Percentiles rank a stretch among this genome's conserved stretches.
Conservation (phyloP, 2,113 vertebrate species). For the Callocephalon fimbriatum region DNA sequence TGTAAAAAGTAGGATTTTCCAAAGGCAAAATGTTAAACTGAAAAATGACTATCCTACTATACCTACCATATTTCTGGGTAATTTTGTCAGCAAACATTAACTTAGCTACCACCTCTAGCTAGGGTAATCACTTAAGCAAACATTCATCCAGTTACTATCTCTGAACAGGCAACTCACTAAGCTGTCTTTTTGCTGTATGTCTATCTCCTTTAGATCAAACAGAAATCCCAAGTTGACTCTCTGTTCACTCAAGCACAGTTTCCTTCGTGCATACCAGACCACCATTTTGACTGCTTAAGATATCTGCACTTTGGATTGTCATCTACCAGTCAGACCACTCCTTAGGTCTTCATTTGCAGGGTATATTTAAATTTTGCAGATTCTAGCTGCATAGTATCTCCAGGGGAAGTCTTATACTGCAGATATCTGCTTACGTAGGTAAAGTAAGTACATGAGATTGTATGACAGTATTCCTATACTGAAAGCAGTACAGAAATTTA, state of each 20-base stretch:
- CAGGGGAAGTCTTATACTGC: neutral
- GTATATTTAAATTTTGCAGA: neutral
- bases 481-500: neutral
- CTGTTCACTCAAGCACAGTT: neutral
- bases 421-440: neutral
- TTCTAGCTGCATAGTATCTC: neutral
- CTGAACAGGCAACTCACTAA: neutral
- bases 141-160: neutral
- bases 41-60: neutral
- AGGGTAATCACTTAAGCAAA: neutral
- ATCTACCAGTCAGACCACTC: neutral
- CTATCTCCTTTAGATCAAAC: neutral
- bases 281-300: neutral
- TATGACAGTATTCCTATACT: neutral
- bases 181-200: neutral
- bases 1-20: neutral
- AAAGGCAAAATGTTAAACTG: neutral
- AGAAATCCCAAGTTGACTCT: neutral
- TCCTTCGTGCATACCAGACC: neutral
- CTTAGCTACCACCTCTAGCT: constrained; percentile 12
- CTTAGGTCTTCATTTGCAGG: neutral
- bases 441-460: neutral
- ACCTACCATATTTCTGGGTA: neutral
- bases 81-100: constrained; percentile 41
- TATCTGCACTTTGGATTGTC: neutral